Evolutionary conservation across 2,888 invertebrate species (phyloP), one percentile per base, ranked within the genome.

Genomic region (Trichopoda pennipes): DNA sequence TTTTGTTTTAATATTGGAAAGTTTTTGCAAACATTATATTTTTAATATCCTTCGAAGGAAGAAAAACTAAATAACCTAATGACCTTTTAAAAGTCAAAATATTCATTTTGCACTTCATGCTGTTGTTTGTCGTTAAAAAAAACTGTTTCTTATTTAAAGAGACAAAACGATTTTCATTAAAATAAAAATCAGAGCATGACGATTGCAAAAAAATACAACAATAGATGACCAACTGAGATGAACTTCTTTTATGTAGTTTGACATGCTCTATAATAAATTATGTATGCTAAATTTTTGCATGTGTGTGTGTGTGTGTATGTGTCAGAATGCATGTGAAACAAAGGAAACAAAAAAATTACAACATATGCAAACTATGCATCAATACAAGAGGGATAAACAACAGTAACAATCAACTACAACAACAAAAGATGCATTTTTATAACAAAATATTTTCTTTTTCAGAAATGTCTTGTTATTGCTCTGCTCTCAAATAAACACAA

Each of bases 191-290:
- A 81, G 77, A 77, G 77, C 77, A 77, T 76, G 44, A 47, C 58
- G 35, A 17, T 63, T 51, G 23, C 14, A 58, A 68, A 69, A 38
- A 38, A 64, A 44, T 64, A 44, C 63, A 69, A 74, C 69, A 81
- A 73, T 68, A 68, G 69, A 74, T 56, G 58, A 69, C 56, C 77
- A 73, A 73, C 66, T 28, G 56, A 58, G 69, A 35, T 74, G 69
- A 61, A 77, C 55, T 78, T 77, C 64, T 61, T 63, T 69, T 23
- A 28, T 47, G 53, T 35, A 73, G 49, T 78, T 74, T 74, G 77
- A 47, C 42, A 81, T 81, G 81, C 81, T 81, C 81, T 81, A 70
- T 47, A 74, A 81, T 74, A 78, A 81, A 81, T 81, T 78, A 74
- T 81, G 47, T 35, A 69, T 47, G 19, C 14, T 32, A 17, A 9